Evolutionary conservation across 2,888 invertebrate genomes (phyloP), one percentile per base, ranked within the genome.

Genomic region (Pheosia tremula): DNA sequence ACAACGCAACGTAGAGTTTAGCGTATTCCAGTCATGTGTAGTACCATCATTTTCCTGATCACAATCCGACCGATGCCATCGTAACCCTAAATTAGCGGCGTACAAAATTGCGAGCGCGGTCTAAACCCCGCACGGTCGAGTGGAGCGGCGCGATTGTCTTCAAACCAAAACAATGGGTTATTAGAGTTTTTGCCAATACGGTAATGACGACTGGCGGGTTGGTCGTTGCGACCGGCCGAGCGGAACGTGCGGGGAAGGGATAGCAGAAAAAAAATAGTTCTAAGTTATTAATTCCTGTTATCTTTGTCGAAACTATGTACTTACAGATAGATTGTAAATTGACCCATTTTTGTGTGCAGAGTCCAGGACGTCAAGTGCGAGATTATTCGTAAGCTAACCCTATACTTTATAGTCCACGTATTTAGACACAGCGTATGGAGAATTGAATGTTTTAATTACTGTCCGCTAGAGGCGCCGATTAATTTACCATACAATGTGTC

Each of bases 101-200:
- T 57, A 72, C 77, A 62, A 67, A 75, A 74, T 75, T 67, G 71
- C 70, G 67, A 69, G 58, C 62, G 64, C 39, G 60, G 62, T 61
- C 60, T 56, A 66, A 69, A 66, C 63, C 56, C 61, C 47, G 63
- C 59, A 63, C 63, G 36, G 58, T 57, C 57, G 47, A 49, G 43
- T 54, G 62, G 62, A 59, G 62, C 70, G 68, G 66, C 66, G 61
- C 68, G 66, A 72, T 74, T 75, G 75, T 76, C 62, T 64, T 66
- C 36, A 13, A 8, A 7, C 49, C 75, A 72, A 81, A 82, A 87
- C 87, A 87, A 87, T 86, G 77, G 82, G 84, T 84, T 85, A 87
- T 86, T 86, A 86, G 72, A 69, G 82, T 86, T 86, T 87, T 87
- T 86, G 84, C 83, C 79, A 80, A 80, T 76, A 75, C 74, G 66